Conservation (phyloP, 2,888 invertebrate species). For the Catocala fraxini region DNA sequence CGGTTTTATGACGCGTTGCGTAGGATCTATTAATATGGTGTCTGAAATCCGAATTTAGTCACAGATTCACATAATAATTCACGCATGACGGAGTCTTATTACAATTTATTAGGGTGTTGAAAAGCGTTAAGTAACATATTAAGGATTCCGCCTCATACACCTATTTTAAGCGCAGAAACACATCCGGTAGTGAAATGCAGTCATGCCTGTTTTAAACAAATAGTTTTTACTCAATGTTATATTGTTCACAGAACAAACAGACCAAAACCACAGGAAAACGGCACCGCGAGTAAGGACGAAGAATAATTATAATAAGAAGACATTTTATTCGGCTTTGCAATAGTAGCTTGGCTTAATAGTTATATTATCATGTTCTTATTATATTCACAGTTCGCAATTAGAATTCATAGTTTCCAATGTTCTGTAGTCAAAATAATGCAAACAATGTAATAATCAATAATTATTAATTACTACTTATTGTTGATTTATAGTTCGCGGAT, state of each 20-base stretch:
- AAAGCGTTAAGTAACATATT: too few species aligned
- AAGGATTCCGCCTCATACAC: too few species aligned
- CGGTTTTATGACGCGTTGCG: too few species aligned
- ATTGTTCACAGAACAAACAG: constrained; percentile 30
- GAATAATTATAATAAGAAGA: constrained; percentile 33
- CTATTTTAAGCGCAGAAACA: too few species aligned
- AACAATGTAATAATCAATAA: constrained; percentile 11
- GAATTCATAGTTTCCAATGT: constrained; percentile 27
- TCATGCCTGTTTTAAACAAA: neutral
- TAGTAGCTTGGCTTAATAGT: constrained; percentile 41
- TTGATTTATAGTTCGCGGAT: constrained; percentile 27
- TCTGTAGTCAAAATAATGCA: constrained; percentile 13
- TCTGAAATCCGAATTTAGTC: too few species aligned
- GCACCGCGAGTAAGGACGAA: constrained; percentile 28
- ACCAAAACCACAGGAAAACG: constrained; percentile 33
- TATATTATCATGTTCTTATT: constrained; percentile 29
- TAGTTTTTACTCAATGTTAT: neutral
- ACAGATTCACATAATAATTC: too few species aligned
- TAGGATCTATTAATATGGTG: too few species aligned
- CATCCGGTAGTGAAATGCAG: too few species aligned
- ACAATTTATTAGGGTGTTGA: too few species aligned
- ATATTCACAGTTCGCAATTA: constrained; percentile 33
- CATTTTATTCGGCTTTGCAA: constrained; percentile 33
- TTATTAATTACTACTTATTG: constrained; percentile 9
- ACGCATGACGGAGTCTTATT: too few species aligned